Evolutionary conservation across 2,888 invertebrate species (phyloP).

Genomic region (Scrobipalpa atriplicella): DNA sequence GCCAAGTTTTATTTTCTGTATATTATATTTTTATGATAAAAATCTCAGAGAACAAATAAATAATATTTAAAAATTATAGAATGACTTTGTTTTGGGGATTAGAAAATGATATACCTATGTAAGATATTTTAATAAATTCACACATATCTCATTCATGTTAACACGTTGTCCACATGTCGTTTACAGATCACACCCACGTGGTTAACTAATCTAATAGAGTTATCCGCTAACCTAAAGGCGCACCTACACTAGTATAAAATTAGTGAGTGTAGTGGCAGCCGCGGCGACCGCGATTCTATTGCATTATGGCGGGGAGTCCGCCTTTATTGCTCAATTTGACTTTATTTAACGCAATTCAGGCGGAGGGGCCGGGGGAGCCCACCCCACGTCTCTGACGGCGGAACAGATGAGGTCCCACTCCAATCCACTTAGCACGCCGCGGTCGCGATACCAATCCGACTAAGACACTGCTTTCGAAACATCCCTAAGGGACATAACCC

Average conservation of each 20-base stretch:
- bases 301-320: slow-evolving; percentile 75
- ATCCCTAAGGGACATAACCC: slow-evolving; percentile 38
- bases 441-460: slow-evolving; percentile 68
- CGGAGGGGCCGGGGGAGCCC: slow-evolving; percentile 40
- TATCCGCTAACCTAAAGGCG: slow-evolving; percentile 38
- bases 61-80: too few relatives aligned
- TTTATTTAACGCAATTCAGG: slow-evolving; percentile 78
- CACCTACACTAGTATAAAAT: slow-evolving; percentile 55
- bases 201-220: slow-evolving; percentile 28
- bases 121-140: too few relatives aligned
- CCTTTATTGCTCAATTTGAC: slow-evolving; percentile 83
- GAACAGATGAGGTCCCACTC: slow-evolving; percentile 80
- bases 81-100: too few relatives aligned
- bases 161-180: slow-evolving; percentile 16
- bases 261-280: slow-evolving; percentile 64
- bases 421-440: slow-evolving; percentile 79
- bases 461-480: slow-evolving; percentile 41
- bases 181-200: slow-evolving; percentile 22
- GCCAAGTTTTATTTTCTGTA: too few relatives aligned
- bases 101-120: too few relatives aligned
- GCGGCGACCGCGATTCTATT: slow-evolving; percentile 66
- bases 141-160: neutral
- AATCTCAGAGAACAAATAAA: too few relatives aligned
- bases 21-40: too few relatives aligned
- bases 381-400: slow-evolving; percentile 62